Evolutionary conservation across 2,888 invertebrate species (phyloP).

Genomic region (Colletes collaris): DNA sequence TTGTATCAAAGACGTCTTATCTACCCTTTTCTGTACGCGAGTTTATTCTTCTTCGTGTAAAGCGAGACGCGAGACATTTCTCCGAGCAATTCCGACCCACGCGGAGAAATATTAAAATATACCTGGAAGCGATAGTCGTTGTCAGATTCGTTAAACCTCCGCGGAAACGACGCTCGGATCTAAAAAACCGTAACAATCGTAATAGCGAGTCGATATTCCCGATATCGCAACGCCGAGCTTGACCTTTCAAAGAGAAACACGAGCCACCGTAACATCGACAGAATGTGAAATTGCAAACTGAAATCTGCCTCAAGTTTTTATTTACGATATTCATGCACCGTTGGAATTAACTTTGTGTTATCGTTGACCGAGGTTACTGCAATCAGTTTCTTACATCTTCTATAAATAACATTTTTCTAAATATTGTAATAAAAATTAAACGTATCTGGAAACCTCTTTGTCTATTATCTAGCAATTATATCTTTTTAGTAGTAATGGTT

Average conservation of each 20-base stretch:
- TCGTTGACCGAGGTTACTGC: no score
- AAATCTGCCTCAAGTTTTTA: no score
- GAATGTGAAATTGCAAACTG: no score
- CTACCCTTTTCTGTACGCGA: slow-evolving; percentile 28
- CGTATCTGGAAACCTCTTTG: no score
- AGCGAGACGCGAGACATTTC: not conserved
- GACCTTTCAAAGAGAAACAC: not conserved
- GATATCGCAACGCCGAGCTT: not conserved
- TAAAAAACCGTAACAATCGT: slow-evolving; percentile 11
- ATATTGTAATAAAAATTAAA: no score
- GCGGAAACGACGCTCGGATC: not conserved
- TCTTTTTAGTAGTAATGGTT: no score
- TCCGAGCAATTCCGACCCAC: not conserved
- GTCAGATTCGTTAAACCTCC: slow-evolving; percentile 13
- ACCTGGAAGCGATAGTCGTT: not conserved
- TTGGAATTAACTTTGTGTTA: no score
- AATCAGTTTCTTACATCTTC: no score
- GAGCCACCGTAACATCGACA: not conserved
- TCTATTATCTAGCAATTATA: no score
- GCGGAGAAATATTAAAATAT: slow-evolving; percentile 12
- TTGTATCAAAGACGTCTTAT: slow-evolving; percentile 58
- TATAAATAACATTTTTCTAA: no score
- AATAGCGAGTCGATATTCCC: slow-evolving; percentile 1
- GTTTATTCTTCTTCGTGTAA: slow-evolving; percentile 25
- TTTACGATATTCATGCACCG: no score